Percentiles rank a stretch among this genome's conserved stretches.
phyloP scores from a whole-genome alignment of 2,113 vertebrate species.

The Ochotona curzoniae region DNA sequence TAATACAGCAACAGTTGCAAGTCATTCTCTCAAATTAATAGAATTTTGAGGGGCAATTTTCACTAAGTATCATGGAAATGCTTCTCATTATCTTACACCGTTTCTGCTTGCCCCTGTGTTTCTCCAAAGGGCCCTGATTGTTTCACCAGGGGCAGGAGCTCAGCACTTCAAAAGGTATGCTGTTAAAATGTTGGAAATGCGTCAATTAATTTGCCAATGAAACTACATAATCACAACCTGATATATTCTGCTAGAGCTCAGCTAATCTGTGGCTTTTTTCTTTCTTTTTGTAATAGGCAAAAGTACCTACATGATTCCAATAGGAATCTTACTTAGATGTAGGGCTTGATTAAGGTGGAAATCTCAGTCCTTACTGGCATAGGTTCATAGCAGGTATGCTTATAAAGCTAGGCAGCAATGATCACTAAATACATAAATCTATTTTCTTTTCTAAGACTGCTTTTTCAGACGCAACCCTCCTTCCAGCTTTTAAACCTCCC shows the following conservation, averaged over 20 bases:
- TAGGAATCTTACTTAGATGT: slow-evolving; percentile 39
- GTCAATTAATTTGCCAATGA: slow-evolving; percentile 70
- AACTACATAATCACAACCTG: slow-evolving; percentile 45
- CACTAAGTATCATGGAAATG: slow-evolving; percentile 67
- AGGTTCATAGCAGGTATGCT: background rate
- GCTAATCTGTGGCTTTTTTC: background rate
- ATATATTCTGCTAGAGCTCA: slow-evolving; percentile 51
- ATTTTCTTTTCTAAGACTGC: slow-evolving; percentile 63
- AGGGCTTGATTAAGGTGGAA: slow-evolving; percentile 49
- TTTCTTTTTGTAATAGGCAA: background rate
- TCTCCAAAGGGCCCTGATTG: slow-evolving; percentile 33
- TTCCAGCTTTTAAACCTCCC: slow-evolving; percentile 33
- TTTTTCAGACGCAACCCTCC: slow-evolving; percentile 51
- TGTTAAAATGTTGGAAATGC: slow-evolving; percentile 59
- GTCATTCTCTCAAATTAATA: slow-evolving; percentile 68
- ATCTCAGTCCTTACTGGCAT: background rate
- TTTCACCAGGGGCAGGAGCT: slow-evolving; percentile 43
- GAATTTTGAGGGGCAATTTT: slow-evolving; percentile 65
- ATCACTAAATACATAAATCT: slow-evolving; percentile 55
- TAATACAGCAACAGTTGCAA: slow-evolving; percentile 65
- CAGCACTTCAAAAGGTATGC: slow-evolving; percentile 38
- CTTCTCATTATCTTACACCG: slow-evolving; percentile 69
- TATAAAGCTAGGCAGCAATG: background rate
- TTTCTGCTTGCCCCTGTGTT: slow-evolving; percentile 39
- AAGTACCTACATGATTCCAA: background rate